Base-by-base conservation (phyloP, 1,140 invertebrate genomes). In the Drosophila hydei region DNA sequence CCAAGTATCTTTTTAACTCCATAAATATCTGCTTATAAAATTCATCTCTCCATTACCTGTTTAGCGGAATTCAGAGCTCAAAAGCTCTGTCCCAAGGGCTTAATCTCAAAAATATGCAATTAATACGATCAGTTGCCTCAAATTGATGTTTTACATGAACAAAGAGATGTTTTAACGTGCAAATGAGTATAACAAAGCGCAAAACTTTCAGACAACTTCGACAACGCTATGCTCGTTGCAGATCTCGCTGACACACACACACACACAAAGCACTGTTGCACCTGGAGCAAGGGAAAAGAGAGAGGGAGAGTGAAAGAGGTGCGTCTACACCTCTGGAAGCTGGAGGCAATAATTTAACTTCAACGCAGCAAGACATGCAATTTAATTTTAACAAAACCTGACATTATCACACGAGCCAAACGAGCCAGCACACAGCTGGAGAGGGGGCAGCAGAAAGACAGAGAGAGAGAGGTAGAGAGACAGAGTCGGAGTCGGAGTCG, bases 371-470 rank as follows among this genome's bases (percentile, higher is more conserved):
- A 87, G 83, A 87, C 83, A 87, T 88, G 83, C 83, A 87, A 87
- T 87, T 87, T 87, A 87, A 87, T 87, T 88, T 87, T 78, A 88
- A 88, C 83, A 87, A 88, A 87, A 87, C 83, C 83, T 87, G 83
- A 87, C 83, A 88, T 87, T 87, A 87, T 87, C 83, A 87, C 83
- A 87, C 83, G 75, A 81, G 78, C 84, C 77, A 81, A 62, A 54
- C 61, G 55, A 30, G 36, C 58, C 12, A 50, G 18, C 4, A 30
- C n/a, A 56, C 12, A 23, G 48, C 6, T 43, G 14, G 33, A 25
- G 3, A 1, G n/a, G 9, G 21, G 9, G n/a, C 6, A 23, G 19
- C 12, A 23, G 7, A 2, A 5, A 11, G 14, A 3, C 1, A 48
- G 38, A 27, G 27, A 48, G n/a, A 14, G 38, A 42, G 45, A 21